phyloP scores from a whole-genome alignment of 2,113 vertebrate genomes.

The Andinoacara biseriatus region DNA sequence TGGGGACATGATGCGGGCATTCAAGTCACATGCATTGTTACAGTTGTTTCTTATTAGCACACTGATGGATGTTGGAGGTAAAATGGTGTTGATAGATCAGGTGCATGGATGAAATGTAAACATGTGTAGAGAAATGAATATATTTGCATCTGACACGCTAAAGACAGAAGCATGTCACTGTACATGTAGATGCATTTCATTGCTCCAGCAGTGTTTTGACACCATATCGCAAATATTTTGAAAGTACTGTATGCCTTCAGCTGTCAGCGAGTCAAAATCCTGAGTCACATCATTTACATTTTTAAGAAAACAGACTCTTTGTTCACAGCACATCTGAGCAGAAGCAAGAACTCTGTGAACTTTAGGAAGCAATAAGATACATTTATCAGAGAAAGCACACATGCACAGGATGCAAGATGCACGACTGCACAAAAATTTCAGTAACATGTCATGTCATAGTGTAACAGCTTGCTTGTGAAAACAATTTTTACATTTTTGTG shows the following conservation, averaged over 20 bases:
- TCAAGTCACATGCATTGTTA: conserved; percentile 26
- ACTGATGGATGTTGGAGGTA: not conserved
- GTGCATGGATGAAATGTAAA: not conserved
- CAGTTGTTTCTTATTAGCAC: conserved; percentile 5
- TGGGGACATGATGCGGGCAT: conserved; percentile 15
- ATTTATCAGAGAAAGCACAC: conserved; percentile 1
- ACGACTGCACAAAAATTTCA: not conserved
- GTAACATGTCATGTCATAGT: not conserved
- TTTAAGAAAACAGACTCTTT: conserved; percentile 1
- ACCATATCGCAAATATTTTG: conserved; percentile 3
- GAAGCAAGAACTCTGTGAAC: not conserved
- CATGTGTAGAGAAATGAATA: not conserved
- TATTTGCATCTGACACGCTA: not conserved
- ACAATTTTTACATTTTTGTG: too few relatives aligned
- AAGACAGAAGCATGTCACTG: not conserved
- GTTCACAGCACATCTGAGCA: conserved; percentile 1
- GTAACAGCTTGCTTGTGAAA: not conserved
- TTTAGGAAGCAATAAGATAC: conserved; percentile 10
- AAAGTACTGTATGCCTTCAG: not conserved
- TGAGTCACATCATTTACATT: conserved; percentile 3
- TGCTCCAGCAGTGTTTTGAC: not conserved
- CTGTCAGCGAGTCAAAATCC: not conserved
- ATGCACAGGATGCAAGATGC: not conserved
- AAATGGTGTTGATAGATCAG: not conserved
- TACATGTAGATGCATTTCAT: not conserved